Evolutionary conservation across 1,140 invertebrate species (phyloP), one percentile per base, ranked within the genome.

Genomic region (Penaeus vannamei): DNA sequence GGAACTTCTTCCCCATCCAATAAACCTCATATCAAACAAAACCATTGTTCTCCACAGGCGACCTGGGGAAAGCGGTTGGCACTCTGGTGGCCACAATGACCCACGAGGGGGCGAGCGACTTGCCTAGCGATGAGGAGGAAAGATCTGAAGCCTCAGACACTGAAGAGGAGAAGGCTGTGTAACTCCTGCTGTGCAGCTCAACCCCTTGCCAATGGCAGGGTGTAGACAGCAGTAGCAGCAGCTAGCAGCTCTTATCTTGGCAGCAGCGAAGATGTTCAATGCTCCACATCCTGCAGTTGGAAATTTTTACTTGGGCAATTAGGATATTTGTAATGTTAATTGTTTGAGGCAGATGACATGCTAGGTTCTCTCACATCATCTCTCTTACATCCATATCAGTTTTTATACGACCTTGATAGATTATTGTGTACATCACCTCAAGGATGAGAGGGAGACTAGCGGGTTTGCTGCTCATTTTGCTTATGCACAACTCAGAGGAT

Each of bases 81-180:
- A 95, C 96, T 92, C 93, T 97, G 91, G 97, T 98, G 89, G 96
- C 96, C 85, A 96, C 97, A 62, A 97, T 98, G 95, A 97, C 96
- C 82, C 96, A 97, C 92, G 96, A 97, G 91, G 94, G 95, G 91
- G 90, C 69, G 90, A 91, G 85, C 80, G 90, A 88, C 90, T 91
- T 64, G 90, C 90, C 53, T 91, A 90, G 85, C 79, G 87, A 90
- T 69, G 85, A 86, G 79, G 77, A 90, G 46, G 79, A 77, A 36
- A 76, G 69, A 17, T 79, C 82, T 26, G 42, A 85, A 17, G 84
- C 61, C n/a, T 85, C 53, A 26, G 85, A 86, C 79, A 80, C 72
- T 36, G 32, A 79, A 12, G 84, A 60, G 46, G 86, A 62, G 46
- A 88, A 80, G 62, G 19, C 42, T n/a, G 60, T 69, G 80, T 64